phyloP scores from a whole-genome alignment of 2,113 vertebrate genomes.

The Pedetes capensis region DNA sequence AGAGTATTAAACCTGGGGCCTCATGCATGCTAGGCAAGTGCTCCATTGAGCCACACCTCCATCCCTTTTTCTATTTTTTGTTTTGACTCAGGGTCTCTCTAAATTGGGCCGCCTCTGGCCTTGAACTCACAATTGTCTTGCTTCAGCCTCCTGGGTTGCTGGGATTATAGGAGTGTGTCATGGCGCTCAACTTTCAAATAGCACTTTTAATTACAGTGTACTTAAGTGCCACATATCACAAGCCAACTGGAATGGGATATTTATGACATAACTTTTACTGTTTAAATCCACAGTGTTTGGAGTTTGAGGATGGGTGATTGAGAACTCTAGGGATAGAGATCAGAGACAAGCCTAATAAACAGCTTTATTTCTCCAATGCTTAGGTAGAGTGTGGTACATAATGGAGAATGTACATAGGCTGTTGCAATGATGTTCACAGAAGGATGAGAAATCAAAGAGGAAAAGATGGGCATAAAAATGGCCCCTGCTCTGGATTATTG shows the following conservation, averaged over 20 bases:
- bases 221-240: background rate
- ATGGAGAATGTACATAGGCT: rapidly evolving
- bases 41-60: too few species aligned
- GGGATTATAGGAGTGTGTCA: too few species aligned
- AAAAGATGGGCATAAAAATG: background rate
- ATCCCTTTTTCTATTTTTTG: too few species aligned
- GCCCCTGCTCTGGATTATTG: background rate
- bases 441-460: background rate
- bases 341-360: background rate
- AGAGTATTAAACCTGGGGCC: too few species aligned
- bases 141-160: too few species aligned
- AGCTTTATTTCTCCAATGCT: background rate
- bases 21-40: too few species aligned
- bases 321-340: background rate
- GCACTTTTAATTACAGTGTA: background rate
- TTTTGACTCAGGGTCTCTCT: too few species aligned
- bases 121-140: too few species aligned
- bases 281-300: background rate
- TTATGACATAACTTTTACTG: background rate
- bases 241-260: background rate
- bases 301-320: background rate
- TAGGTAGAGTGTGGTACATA: background rate
- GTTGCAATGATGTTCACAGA: background rate
- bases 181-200: too few species aligned
- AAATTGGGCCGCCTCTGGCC: too few species aligned